Evolutionary conservation across 1,140 invertebrate species (phyloP), one percentile per base, ranked within the genome.

Genomic region (Lineus longissimus): DNA sequence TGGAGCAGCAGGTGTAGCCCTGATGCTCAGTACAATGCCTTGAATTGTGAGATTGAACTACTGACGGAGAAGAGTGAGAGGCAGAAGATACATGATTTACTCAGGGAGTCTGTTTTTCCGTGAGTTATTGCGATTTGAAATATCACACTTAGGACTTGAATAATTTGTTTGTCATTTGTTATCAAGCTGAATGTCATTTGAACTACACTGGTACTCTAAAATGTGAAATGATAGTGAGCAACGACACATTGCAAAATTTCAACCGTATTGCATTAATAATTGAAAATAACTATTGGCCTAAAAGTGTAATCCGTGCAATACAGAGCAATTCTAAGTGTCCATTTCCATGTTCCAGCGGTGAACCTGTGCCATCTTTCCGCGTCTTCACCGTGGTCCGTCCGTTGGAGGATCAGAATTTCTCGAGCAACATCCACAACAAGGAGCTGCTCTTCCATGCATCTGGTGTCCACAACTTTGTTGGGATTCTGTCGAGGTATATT

Each of bases 401-500:
- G 9, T 56, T 71, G 17, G 79, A 81, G 63, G 66, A 65, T 29
- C 31, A 63, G 6, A 63, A 70, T 23, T 80, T 77, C 59, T 64
- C 54, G 0, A 55, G 59, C 43, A 62, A 76, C 23, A 19, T 73
- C 0, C 13, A 55, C 31, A 69, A 69, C 54, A 69, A 67, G 36
- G 29, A 62, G 30, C 47, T 76, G 1, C 62, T 82, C 2, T 79
- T 75, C 56, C 80, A 82, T 69, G 68, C 74, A 9, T 76, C 78
- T 9, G 72, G 65, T 60, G 64, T 66, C 7, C 62, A 75, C 22
- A 79, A 81, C 57, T 76, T 76, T 73, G 69, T 81, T 31, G 79
- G 80, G 47, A 80, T 82, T 43, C 61, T 82, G 9, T 81, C 80
- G 17, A 74, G 79, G 78, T 78, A 57, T 62, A 25, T 56, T 51